Conservation (phyloP, 2,113 vertebrate species). For the Sapayoa aenigma region DNA sequence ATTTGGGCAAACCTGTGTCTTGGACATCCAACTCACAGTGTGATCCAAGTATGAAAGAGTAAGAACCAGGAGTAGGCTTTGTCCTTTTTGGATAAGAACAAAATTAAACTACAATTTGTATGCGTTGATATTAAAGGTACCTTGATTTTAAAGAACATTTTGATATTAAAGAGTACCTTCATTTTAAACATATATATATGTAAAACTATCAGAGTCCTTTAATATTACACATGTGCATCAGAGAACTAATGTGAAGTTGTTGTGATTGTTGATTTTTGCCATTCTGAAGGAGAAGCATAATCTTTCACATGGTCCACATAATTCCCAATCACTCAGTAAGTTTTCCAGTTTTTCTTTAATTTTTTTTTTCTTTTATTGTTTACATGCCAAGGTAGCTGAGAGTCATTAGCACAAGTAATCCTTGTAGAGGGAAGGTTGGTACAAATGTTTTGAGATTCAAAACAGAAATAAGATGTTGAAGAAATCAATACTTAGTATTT, state of each 20-base stretch:
- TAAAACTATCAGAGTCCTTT: neutral
- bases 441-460: neutral
- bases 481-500: slow-evolving; percentile 24
- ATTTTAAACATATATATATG: neutral
- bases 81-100: neutral
- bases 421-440: neutral
- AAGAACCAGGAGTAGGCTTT: neutral
- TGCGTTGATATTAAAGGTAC: neutral
- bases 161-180: neutral
- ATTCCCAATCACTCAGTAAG: neutral
- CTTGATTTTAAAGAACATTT: neutral
- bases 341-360: neutral
- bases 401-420: neutral
- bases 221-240: neutral
- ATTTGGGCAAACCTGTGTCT: neutral
- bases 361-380: neutral
- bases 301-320: neutral
- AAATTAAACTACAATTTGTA: neutral
- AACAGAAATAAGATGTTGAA: slow-evolving; percentile 7
- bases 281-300: neutral
- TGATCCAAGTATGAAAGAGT: neutral
- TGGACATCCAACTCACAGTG: neutral
- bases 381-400: neutral
- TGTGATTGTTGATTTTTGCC: neutral
- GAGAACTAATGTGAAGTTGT: neutral